Evolutionary conservation across 2,797 vertebrate species (phyloP).

Genomic region (Amniataba percoides): DNA sequence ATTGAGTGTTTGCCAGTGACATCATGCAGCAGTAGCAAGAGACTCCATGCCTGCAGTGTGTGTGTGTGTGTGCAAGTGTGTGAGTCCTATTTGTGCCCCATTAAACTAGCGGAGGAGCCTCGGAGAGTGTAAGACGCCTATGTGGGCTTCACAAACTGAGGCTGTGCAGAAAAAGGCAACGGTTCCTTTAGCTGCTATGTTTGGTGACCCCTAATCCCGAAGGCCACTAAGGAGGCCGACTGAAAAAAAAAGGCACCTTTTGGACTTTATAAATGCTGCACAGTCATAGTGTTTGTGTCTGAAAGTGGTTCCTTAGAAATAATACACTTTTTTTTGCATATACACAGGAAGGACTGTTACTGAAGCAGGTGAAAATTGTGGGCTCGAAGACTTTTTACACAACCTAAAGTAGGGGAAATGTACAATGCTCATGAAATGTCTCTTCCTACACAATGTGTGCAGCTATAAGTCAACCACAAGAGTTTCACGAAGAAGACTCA

Average conservation of each 20-base stretch:
- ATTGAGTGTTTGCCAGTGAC: conserved; percentile 82
- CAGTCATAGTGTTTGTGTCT: neutral
- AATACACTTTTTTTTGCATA: neutral
- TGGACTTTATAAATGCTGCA: conserved; percentile 2
- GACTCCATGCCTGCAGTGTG: conserved; percentile 71
- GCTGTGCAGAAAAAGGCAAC: conserved; percentile 32
- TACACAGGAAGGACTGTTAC: neutral
- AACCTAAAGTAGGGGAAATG: neutral
- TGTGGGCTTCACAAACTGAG: conserved; percentile 54
- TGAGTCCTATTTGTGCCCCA: conserved; percentile 62
- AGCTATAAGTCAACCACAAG: neutral
- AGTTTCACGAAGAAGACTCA: neutral
- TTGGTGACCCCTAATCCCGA: conserved; percentile 20
- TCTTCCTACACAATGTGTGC: neutral
- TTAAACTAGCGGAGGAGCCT: conserved; percentile 68
- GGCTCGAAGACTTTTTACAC: neutral
- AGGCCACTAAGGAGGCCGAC: conserved; percentile 23
- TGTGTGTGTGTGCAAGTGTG: conserved; percentile 64
- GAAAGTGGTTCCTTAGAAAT: neutral
- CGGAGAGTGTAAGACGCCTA: conserved; percentile 53
- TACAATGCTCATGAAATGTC: neutral
- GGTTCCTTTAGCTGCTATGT: conserved; percentile 30
- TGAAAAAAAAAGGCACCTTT: neutral
- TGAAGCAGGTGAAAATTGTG: neutral
- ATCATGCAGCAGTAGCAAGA: conserved; percentile 76